Conservation (phyloP, 2,888 invertebrate species). For the Ectemnius lituratus region DNA sequence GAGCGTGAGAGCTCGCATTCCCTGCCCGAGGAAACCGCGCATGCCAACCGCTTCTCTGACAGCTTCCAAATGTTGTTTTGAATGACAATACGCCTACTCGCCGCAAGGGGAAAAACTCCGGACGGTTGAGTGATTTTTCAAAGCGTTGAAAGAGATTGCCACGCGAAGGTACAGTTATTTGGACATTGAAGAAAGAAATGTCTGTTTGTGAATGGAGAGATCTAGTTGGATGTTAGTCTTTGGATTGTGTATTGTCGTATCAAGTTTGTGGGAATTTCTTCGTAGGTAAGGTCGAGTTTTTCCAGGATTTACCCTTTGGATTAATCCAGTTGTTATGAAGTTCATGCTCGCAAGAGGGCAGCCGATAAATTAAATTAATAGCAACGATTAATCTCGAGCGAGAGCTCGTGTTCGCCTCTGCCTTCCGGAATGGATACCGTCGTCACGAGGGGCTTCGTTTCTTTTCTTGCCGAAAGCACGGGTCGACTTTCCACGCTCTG, state of each 20-base stretch:
- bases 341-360: constrained; percentile 52
- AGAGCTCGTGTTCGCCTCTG: constrained; percentile 51
- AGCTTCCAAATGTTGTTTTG: constrained; percentile 56
- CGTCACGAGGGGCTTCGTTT: constrained; percentile 65
- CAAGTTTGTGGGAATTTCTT: too few species aligned
- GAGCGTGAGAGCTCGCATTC: constrained; percentile 38
- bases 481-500: constrained; percentile 53
- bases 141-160: too few species aligned
- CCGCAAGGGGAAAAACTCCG: constrained; percentile 42
- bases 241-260: too few species aligned
- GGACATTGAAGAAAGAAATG: too few species aligned
- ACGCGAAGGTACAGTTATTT: too few species aligned
- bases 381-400: constrained; percentile 69
- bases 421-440: constrained; percentile 71
- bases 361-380: constrained; percentile 71
- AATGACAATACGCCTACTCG: constrained; percentile 62
- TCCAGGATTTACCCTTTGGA: too few species aligned
- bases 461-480: constrained; percentile 55
- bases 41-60: constrained; percentile 17
- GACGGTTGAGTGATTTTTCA: constrained; percentile 26
- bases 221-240: too few species aligned
- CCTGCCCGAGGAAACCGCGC: constrained; percentile 23
- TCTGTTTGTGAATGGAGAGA: too few species aligned
- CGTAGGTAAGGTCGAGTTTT: too few species aligned
- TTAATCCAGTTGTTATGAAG: neutral